phyloP scores from a whole-genome alignment of 2,888 invertebrate genomes.

The Lomographa bimaculata region DNA sequence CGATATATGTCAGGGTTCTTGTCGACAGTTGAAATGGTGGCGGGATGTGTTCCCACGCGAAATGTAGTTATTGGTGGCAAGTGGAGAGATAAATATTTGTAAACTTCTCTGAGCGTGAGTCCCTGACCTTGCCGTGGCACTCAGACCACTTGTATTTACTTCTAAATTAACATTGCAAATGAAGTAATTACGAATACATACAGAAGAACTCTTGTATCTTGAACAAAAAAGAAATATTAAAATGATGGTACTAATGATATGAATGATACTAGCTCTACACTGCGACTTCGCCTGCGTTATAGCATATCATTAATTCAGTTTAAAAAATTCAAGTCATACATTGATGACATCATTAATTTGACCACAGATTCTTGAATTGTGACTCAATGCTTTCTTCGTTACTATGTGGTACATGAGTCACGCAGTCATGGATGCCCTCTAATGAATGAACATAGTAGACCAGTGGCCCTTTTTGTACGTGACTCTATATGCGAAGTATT shows the following conservation, averaged over 20 bases:
- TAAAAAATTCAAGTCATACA: background rate
- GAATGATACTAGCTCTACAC: too few relatives aligned
- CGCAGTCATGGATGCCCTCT: conserved; percentile 21
- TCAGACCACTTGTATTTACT: conserved; percentile 23
- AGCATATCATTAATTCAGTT: too few relatives aligned
- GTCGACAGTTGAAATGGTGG: conserved; percentile 24
- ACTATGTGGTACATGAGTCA: conserved; percentile 16
- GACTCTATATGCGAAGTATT: conserved; percentile 63
- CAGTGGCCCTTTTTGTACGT: conserved; percentile 39
- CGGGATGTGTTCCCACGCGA: conserved; percentile 68
- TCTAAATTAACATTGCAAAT: conserved; percentile 29
- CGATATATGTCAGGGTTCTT: conserved; percentile 29
- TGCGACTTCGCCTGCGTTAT: too few relatives aligned
- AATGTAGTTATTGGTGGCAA: conserved; percentile 65
- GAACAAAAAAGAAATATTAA: too few relatives aligned
- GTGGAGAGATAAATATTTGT: conserved; percentile 78
- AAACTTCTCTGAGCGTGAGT: conserved; percentile 50
- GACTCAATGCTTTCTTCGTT: conserved; percentile 25
- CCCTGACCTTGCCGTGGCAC: conserved; percentile 55
- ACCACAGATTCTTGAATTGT: conserved; percentile 6
- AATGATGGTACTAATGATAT: too few relatives aligned
- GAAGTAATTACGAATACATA: too few relatives aligned
- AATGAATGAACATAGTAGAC: conserved; percentile 24
- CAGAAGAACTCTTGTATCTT: too few relatives aligned
- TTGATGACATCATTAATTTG: conserved; percentile 4